Conservation (phyloP, 2,797 vertebrate species). For the Myoxocephalus aenaeus region DNA sequence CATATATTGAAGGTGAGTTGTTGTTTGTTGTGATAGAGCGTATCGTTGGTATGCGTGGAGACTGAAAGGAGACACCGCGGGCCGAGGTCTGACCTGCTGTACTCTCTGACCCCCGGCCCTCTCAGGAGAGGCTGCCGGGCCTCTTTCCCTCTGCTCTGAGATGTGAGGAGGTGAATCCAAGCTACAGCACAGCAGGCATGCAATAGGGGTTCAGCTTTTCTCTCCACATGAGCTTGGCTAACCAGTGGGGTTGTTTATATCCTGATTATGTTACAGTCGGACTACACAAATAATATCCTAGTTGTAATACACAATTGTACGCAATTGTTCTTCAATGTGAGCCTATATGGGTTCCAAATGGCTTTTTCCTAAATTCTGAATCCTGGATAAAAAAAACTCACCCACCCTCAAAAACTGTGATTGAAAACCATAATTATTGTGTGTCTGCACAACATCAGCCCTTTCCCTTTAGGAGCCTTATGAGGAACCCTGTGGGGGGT, state of each 20-base stretch:
- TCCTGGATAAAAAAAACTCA: too few species aligned
- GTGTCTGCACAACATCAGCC: neutral
- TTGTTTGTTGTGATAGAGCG: constrained; percentile 41
- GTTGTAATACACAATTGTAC: neutral
- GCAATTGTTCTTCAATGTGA: neutral
- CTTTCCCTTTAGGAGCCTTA: too few species aligned
- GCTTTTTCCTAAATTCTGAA: too few species aligned
- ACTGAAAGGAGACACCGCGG: constrained; percentile 59
- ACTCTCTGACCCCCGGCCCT: constrained; percentile 30
- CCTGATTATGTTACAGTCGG: neutral
- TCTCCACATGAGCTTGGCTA: neutral
- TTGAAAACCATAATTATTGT: neutral
- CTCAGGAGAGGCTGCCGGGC: neutral
- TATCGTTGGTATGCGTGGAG: constrained; percentile 56
- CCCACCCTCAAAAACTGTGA: neutral
- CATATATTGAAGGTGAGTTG: neutral
- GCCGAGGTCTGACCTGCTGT: constrained; percentile 15
- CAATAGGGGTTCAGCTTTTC: neutral
- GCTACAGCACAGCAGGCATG: neutral
- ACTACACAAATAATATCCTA: neutral
- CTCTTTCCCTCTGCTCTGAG: constrained; percentile 5
- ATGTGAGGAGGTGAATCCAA: neutral
- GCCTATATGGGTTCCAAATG: neutral
- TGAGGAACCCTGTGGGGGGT: neutral
- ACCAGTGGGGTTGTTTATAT: neutral